phyloP scores from a whole-genome alignment of 2,797 vertebrate genomes.

The Pipistrellus pygmaeus region DNA sequence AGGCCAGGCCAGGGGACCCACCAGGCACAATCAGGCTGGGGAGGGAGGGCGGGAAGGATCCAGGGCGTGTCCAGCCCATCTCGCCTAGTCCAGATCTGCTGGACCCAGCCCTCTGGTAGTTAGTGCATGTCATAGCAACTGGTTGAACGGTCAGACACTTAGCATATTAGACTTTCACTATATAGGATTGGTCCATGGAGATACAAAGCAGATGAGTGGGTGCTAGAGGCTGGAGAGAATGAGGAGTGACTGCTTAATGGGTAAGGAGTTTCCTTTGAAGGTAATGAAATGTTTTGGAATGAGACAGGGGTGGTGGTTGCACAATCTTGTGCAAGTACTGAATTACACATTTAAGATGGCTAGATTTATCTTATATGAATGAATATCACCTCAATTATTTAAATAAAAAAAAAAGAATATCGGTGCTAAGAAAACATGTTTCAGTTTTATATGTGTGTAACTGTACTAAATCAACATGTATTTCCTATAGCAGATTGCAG shows the following conservation, averaged over 20 bases:
- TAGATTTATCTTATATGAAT: background rate
- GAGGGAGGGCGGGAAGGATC: no score
- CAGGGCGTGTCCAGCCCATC: no score
- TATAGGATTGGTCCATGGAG: background rate
- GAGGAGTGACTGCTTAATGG: background rate
- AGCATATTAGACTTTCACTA: no score
- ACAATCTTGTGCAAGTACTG: background rate
- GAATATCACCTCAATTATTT: background rate
- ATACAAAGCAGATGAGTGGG: background rate
- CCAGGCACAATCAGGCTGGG: no score
- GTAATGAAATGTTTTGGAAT: slow-evolving; percentile 17
- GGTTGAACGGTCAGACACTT: no score
- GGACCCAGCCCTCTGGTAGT: no score
- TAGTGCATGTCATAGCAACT: no score
- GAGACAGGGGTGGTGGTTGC: background rate
- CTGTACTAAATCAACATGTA: background rate
- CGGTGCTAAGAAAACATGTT: background rate
- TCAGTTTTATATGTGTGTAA: slow-evolving; percentile 24
- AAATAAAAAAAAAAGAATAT: background rate
- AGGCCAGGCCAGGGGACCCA: no score
- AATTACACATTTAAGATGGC: background rate
- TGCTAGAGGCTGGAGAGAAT: background rate
- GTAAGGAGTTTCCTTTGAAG: background rate
- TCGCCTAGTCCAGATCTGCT: no score
- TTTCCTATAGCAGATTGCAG: background rate